A percentile compares a stretch with the other conserved stretches of the same genome.
These are phyloP conservation scores for Aptenodytes patagonicus DNA, from an alignment of 2,113 vertebrate genomes.

Conservation along the genomic window DNA sequence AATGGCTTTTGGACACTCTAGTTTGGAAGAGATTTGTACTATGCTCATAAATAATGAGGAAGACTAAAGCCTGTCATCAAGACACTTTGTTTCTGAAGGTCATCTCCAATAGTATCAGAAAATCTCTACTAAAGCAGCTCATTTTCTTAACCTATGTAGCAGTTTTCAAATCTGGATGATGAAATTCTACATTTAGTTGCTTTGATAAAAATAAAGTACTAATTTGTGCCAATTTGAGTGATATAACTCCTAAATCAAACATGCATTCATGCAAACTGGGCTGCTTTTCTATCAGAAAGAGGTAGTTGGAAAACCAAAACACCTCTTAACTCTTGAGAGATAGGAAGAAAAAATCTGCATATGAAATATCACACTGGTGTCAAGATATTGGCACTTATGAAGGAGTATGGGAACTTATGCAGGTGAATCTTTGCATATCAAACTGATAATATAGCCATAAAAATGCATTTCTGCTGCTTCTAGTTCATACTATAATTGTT, in stretches of 20 bases:
- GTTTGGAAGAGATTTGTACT: background rate
- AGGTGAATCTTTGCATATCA: constrained; percentile 42
- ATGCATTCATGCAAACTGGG: background rate
- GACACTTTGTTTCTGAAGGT: background rate
- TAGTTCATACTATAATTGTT: constrained; percentile 28
- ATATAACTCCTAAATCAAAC: background rate
- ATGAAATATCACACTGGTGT: background rate
- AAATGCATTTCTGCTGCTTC: constrained; percentile 32
- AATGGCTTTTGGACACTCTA: background rate
- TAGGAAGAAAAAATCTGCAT: background rate
- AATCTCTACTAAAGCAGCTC: background rate
- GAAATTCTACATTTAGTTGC: background rate
- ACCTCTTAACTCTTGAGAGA: background rate
- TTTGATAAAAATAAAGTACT: background rate
- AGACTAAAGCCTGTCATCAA: background rate
- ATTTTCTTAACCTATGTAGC: background rate
- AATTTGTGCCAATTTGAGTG: background rate
- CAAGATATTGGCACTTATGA: background rate
- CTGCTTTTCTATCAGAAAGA: background rate
- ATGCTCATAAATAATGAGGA: background rate
- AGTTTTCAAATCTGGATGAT: background rate
- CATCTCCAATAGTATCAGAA: background rate
- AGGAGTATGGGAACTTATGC: background rate
- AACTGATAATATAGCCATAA: background rate
- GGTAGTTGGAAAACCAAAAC: background rate